phyloP scores from a whole-genome alignment of 2,888 invertebrate species.

The Athalia circularis region DNA sequence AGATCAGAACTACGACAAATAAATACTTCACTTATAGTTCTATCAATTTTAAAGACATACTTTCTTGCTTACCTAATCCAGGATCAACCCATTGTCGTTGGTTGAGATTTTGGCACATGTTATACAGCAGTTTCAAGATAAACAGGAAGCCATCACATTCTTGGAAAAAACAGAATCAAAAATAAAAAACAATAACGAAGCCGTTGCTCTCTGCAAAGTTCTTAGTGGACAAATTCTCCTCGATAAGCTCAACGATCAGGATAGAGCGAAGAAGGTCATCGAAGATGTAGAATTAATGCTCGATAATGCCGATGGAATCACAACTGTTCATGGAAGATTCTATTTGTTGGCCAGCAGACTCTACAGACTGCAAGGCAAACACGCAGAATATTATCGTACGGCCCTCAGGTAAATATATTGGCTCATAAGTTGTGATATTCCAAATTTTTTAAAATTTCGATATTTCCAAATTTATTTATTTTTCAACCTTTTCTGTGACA shows the following conservation, averaged over 20 bases:
- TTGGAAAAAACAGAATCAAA: slow-evolving; percentile 92
- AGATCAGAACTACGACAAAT: no score
- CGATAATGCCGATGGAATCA: slow-evolving; percentile 93
- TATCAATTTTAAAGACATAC: slow-evolving; percentile 16
- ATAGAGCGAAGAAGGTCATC: slow-evolving; percentile 88
- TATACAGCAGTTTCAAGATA: slow-evolving; percentile 85
- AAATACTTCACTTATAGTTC: neutral
- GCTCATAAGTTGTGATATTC: neutral
- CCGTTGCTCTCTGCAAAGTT: slow-evolving; percentile 91
- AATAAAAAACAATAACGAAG: slow-evolving; percentile 90
- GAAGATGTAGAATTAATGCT: slow-evolving; percentile 90
- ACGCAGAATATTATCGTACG: slow-evolving; percentile 96
- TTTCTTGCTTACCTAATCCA: slow-evolving; percentile 73
- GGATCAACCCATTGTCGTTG: slow-evolving; percentile 94
- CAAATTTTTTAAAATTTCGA: neutral
- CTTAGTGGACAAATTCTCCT: slow-evolving; percentile 88
- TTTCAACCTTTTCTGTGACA: slow-evolving; percentile 52
- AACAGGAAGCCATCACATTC: slow-evolving; percentile 90
- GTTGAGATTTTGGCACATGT: slow-evolving; percentile 90
- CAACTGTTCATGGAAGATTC: slow-evolving; percentile 94
- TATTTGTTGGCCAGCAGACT: slow-evolving; percentile 95
- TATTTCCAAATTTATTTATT: neutral
- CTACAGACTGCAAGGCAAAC: slow-evolving; percentile 89
- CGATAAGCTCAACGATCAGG: slow-evolving; percentile 86
- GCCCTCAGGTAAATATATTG: slow-evolving; percentile 83